Conservation (phyloP, 2,113 vertebrate species). For the Hemichromis elongatus region DNA sequence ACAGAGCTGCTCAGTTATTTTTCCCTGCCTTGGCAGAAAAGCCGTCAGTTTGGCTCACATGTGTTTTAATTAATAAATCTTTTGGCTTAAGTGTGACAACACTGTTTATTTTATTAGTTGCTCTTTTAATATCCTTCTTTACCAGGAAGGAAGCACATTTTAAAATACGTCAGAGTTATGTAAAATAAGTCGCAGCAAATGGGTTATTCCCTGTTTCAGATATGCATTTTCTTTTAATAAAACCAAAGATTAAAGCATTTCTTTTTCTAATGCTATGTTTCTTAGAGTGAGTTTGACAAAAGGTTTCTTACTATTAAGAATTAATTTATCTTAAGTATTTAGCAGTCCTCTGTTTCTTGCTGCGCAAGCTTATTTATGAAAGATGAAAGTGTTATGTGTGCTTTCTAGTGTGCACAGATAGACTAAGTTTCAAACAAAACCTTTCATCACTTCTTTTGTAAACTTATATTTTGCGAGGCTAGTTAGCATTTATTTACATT, state of each 20-base stretch:
- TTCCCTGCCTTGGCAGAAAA: neutral
- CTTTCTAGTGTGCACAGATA: neutral
- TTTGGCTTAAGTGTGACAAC: neutral
- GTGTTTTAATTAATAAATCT: neutral
- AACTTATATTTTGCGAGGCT: neutral
- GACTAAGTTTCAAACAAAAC: slow-evolving; percentile 5
- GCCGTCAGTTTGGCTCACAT: neutral
- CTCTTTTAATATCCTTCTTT: neutral
- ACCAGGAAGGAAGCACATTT: neutral
- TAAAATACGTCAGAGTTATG: neutral
- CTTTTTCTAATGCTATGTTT: neutral
- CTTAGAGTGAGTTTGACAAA: neutral
- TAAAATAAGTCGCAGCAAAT: neutral
- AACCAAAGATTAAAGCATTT: neutral
- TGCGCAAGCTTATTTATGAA: neutral
- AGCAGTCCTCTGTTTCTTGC: neutral
- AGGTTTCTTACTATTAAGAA: neutral
- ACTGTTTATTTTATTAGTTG: neutral
- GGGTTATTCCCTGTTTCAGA: neutral
- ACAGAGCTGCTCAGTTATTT: neutral
- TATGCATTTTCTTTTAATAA: neutral
- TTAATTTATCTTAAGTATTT: neutral
- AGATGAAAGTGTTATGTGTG: neutral
- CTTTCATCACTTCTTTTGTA: neutral
- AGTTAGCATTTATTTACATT: neutral